Percentiles rank a stretch among this genome's conserved stretches.
Evolutionary conservation across 2,888 invertebrate genomes (phyloP).

Genomic region (Cephus rjabovi): DNA sequence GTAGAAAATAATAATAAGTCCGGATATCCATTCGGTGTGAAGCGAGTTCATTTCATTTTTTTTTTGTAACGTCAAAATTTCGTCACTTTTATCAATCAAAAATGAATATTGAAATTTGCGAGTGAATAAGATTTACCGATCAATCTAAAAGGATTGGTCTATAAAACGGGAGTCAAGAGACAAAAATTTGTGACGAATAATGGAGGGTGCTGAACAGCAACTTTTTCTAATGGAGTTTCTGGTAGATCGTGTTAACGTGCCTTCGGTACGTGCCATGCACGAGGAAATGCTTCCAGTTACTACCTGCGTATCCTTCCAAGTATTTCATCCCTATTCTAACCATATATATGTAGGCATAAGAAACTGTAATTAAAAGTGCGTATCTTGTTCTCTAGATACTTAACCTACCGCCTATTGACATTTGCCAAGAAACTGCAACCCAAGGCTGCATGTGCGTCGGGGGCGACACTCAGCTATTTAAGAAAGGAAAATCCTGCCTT

Average conservation of each 20-base stretch:
- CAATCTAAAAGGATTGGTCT: background rate
- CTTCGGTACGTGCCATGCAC: slow-evolving; percentile 53
- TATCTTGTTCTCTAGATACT: slow-evolving; percentile 62
- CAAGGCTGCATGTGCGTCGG: slow-evolving; percentile 63
- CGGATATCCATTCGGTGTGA: background rate
- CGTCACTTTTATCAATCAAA: slow-evolving; percentile 3
- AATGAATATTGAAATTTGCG: background rate
- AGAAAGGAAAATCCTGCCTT: slow-evolving; percentile 77
- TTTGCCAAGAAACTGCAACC: slow-evolving; percentile 70
- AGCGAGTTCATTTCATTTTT: background rate
- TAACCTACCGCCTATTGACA: slow-evolving; percentile 71
- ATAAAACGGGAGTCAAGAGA: background rate
- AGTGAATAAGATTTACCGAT: background rate
- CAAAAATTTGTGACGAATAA: slow-evolving; percentile 14
- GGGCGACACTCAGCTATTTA: slow-evolving; percentile 68
- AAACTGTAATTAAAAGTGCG: background rate
- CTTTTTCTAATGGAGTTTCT: slow-evolving; percentile 75
- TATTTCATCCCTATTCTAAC: slow-evolving; percentile 24
- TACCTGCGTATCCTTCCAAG: slow-evolving; percentile 73
- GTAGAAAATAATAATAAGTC: background rate
- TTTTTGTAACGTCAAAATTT: slow-evolving; percentile 8
- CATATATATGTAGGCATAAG: background rate
- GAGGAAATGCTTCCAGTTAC: slow-evolving; percentile 59
- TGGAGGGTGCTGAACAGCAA: slow-evolving; percentile 46
- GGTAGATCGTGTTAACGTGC: slow-evolving; percentile 68